Percentiles rank a stretch among this genome's conserved stretches.
These are phyloP conservation scores for Beris morrisii DNA, from an alignment of 2,888 invertebrate genomes.

Conservation along the genomic window DNA sequence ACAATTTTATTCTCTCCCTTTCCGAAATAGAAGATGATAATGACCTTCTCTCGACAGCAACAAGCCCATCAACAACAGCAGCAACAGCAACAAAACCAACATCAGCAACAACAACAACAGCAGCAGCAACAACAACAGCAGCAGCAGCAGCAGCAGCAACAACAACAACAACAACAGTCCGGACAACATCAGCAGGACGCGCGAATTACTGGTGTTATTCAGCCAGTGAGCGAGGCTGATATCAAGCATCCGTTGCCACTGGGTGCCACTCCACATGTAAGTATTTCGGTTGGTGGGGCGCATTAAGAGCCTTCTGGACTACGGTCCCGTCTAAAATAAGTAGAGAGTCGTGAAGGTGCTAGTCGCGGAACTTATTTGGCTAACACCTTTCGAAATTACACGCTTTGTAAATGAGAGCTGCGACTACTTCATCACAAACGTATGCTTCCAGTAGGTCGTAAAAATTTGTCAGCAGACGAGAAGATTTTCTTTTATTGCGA, in stretches of 20 bases:
- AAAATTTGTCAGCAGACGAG: too few species aligned
- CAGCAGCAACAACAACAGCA: constrained; percentile 15
- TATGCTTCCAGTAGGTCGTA: too few species aligned
- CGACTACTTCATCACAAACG: too few species aligned
- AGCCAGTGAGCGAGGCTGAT: constrained; percentile 43
- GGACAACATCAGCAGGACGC: constrained; percentile 45
- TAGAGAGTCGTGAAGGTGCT: too few species aligned
- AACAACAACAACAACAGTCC: constrained; percentile 45
- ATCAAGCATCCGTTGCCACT: constrained; percentile 37
- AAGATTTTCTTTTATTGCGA: too few species aligned
- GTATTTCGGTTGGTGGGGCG: constrained; percentile 50
- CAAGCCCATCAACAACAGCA: constrained; percentile 13
- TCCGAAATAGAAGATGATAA: constrained; percentile 1
- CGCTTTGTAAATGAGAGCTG: too few species aligned
- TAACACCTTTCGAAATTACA: too few species aligned
- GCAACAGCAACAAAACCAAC: constrained; percentile 28
- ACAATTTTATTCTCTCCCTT: background rate
- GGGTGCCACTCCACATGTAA: constrained; percentile 64
- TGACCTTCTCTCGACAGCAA: background rate
- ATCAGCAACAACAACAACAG: constrained; percentile 46
- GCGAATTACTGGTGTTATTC: constrained; percentile 42
- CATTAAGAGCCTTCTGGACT: background rate
- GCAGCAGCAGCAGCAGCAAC: constrained; percentile 45
- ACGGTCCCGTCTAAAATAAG: too few species aligned
- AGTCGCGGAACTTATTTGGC: too few species aligned